A percentile compares a stretch with the other conserved stretches of the same genome.
Conservation (phyloP, 2,113 vertebrate genomes). For the Garra rufa region DNA sequence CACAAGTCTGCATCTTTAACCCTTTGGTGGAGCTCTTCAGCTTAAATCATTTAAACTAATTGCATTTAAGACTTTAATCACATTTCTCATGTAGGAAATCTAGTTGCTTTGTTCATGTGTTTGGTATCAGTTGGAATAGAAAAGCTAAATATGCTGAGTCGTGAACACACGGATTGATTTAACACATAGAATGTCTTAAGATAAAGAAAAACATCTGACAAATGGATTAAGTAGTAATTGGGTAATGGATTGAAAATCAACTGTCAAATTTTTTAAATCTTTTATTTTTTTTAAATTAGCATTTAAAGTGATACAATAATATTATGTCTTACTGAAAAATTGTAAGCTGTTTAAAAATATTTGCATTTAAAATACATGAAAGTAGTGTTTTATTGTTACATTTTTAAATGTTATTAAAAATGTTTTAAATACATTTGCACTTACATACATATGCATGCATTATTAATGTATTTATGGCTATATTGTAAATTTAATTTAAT, state of each 20-base stretch:
- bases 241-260: too few relatives aligned
- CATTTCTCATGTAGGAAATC: conserved; percentile 67
- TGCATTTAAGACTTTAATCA: conserved; percentile 78
- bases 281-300: background rate
- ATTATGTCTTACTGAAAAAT: background rate
- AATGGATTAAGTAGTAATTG: too few relatives aligned
- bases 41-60: conserved; percentile 67
- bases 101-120: conserved; percentile 43
- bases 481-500: too few relatives aligned
- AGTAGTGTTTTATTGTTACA: background rate
- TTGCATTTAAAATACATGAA: background rate
- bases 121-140: conserved; percentile 34
- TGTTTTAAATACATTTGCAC: too few relatives aligned
- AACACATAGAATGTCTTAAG: background rate
- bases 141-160: background rate
- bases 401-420: background rate
- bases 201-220: background rate
- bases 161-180: background rate
- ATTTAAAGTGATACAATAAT: background rate
- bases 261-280: too few relatives aligned
- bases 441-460: too few relatives aligned
- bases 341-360: background rate
- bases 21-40: conserved; percentile 54
- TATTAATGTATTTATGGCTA: too few relatives aligned
- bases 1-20: conserved; percentile 70